Base-by-base conservation (phyloP, 2,888 invertebrate genomes). In the Andrena trimmerana region DNA sequence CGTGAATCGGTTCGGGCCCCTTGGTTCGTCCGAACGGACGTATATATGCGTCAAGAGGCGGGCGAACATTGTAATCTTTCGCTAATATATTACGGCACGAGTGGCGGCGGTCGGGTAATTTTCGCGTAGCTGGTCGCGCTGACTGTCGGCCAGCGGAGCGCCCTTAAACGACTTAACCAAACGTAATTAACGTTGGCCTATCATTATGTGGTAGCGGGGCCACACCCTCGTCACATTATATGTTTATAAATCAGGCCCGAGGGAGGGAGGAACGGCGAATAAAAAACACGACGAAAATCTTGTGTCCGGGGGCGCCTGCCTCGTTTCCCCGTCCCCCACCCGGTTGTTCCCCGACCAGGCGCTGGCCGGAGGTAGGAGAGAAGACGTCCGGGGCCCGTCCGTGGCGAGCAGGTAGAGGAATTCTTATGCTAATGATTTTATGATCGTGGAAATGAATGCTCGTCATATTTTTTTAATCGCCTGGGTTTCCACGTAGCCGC, bases 381-480 rank as follows among this genome's bases (percentile, higher is more conserved):
- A 42, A 42, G 60, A 60, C 63, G 29, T 69, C 60, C 67, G 50
- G 42, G 70, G 67, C 60, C 68, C 36, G 65, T 57, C 65, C 70
- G 52, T 81, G 42, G 48, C 48, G 74, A 80, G 87, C 94, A 94
- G 94, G 94, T 94, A 94, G 92, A 94, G 90, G 91, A 94, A 94
- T 94, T 94, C 93, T 94, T 94, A 94, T 94, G 94, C 94, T 94
- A 94, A 94, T 94, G 93, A 93, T 93, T 94, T 94, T 94, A 94
- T 93, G 94, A 94, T 93, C 92, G 91, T 93, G 93, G 92, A 93
- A 94, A 94, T 93, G 93, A 94, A 94, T 93, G 92, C 93, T 94
- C 93, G 92, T 94, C 94, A 93, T 94, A 93, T 94, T 94, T 93
- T 91, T 92, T 93, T 93, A 94, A 93, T 94, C 93, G 92, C 90